phyloP scores from a whole-genome alignment of 2,113 vertebrate genomes.

The Meleagris gallopavo region DNA sequence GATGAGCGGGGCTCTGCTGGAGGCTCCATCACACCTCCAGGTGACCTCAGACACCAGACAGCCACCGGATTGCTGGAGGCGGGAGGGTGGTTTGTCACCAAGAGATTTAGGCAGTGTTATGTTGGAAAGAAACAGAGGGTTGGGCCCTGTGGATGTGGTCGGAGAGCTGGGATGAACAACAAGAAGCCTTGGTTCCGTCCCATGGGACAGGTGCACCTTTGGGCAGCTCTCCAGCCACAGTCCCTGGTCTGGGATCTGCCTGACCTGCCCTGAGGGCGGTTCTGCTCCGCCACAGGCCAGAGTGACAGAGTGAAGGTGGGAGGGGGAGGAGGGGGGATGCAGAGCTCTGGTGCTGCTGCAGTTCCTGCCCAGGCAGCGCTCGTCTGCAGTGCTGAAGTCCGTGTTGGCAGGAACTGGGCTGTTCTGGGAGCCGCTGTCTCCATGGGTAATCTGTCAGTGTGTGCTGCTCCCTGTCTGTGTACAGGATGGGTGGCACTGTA shows the following conservation, averaged over 20 bases:
- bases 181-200: not conserved
- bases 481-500: fast-evolving
- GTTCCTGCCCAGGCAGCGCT: not conserved
- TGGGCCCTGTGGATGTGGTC: not conserved
- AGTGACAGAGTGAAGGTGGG: fast-evolving
- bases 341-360: fast-evolving
- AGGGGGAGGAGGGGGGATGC: not conserved
- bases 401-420: not conserved
- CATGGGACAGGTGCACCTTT: not conserved
- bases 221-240: not conserved
- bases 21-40: not conserved
- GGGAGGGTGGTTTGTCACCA: not conserved
- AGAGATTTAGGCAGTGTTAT: not conserved
- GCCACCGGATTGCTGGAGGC: not conserved
- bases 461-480: fast-evolving
- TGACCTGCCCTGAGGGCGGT: not conserved
- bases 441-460: not conserved
- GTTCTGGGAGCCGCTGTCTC: not conserved
- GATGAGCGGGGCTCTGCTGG: not conserved
- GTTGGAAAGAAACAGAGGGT: not conserved
- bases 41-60: not conserved
- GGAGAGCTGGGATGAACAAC: not conserved
- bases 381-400: not conserved
- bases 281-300: not conserved
- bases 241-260: not conserved